Percentiles rank a stretch among this genome's conserved stretches.
Evolutionary conservation across 2,113 vertebrate genomes (phyloP).

Genomic region (Ailurus styani): DNA sequence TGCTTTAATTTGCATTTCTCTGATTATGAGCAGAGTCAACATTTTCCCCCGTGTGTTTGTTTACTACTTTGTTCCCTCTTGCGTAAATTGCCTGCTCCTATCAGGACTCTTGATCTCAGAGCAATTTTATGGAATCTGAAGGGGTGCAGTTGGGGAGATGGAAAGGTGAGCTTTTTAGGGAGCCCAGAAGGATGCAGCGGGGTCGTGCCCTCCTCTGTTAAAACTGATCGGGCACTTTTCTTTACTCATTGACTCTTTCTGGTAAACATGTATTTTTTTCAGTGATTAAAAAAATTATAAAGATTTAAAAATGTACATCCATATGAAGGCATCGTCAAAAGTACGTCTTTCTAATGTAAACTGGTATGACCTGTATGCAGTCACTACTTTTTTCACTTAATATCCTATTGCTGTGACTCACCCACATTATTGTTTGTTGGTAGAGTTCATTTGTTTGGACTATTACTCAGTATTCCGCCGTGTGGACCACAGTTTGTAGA

Average conservation of each 20-base stretch:
- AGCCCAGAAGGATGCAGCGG: not conserved
- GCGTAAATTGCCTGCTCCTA: not conserved
- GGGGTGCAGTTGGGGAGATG: not conserved
- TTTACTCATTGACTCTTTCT: not conserved
- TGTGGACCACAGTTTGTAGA: not conserved
- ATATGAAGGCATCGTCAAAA: not conserved
- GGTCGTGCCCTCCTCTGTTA: not conserved
- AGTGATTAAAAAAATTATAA: not conserved
- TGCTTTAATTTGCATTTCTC: not conserved
- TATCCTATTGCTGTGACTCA: not conserved
- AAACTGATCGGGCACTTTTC: not conserved
- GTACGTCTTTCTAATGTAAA: not conserved
- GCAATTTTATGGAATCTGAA: not conserved
- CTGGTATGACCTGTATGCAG: not conserved
- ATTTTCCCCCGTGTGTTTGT: not conserved
- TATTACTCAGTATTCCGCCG: not conserved
- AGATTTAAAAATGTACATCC: not conserved
- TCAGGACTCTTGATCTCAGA: not conserved
- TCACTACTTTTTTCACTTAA: not conserved
- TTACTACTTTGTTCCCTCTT: not conserved
- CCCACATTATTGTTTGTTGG: not conserved
- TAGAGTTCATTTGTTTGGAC: constrained; percentile 1
- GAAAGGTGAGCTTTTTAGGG: not conserved
- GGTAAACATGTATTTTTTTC: not conserved
- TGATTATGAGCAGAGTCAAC: not conserved